Base-by-base conservation (phyloP, 2,888 invertebrate genomes). In the Lapara coniferarum region DNA sequence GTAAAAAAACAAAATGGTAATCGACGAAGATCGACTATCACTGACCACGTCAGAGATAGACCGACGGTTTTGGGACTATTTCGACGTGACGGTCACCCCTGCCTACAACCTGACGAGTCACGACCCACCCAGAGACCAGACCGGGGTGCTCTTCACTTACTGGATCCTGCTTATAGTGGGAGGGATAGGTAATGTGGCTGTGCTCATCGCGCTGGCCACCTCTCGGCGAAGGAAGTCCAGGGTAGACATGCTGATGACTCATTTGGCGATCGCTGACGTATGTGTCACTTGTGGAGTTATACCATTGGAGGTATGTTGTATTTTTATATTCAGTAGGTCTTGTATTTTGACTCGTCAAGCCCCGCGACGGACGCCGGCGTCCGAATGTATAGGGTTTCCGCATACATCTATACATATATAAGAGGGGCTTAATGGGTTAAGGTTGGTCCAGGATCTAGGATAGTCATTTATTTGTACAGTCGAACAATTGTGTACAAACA, bases 271-370 rank as follows among this genome's bases (percentile, higher is more conserved):
- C 0, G 97, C 97, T 2, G 97, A 98, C 87, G 94, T 97, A 8
- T 95, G 97, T 67, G 97, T 97, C 44, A 97, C 97, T 0, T 97
- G 97, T 81, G 95, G 97, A 67, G 96, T 97, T 89, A 96, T 97
- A 74, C 97, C 97, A 0, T 82, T 96, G 12, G 96, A 96, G 95
- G 95, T 95, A 81, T 25, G 25, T 66, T 12, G 53, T n/a, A 16
- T 13, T 46, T 46, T 8, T 8, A 1, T 14, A 30, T 2, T 14
- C 2, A 2, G 25, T 25, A 25, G 25, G 25, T 25, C 25, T 25
- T 25, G 25, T 25, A 25, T 25, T 25, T 25, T n/a, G n/a, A n/a
- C n/a, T n/a, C n/a, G n/a, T n/a, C n/a, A n/a, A n/a, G n/a, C n/a
- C n/a, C n/a, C n/a, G n/a, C n/a, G n/a, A n/a, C n/a, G n/a, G n/a